Conservation (phyloP, 2,888 invertebrate genomes). For the Fissipunctia ypsillon region DNA sequence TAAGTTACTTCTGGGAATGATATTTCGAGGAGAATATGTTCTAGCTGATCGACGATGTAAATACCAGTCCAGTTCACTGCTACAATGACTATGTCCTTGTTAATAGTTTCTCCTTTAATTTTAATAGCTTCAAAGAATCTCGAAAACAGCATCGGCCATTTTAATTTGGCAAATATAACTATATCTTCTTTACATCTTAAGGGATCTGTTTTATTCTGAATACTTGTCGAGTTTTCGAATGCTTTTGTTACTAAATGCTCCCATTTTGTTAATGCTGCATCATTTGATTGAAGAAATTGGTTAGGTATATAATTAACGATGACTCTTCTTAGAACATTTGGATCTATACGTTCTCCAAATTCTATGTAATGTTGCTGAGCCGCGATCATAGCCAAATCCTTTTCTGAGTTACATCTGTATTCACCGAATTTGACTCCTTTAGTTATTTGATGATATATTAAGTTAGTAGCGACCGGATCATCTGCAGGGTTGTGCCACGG, state of each 20-base stretch:
- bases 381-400: conserved; percentile 96
- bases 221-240: conserved; percentile 93
- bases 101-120: conserved; percentile 92
- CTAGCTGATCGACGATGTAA: conserved; percentile 97
- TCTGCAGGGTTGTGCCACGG: conserved; percentile 97
- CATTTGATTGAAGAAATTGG: conserved; percentile 92
- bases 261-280: conserved; percentile 93
- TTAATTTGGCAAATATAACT: conserved; percentile 96
- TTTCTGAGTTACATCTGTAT: conserved; percentile 95
- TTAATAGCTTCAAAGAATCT: conserved; percentile 98
- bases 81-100: conserved; percentile 95
- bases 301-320: conserved; percentile 96
- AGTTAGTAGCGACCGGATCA: conserved; percentile 95
- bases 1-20: conserved; percentile 96
- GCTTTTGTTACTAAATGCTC: conserved; percentile 93
- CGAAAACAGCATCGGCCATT: conserved; percentile 98
- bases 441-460: conserved; percentile 97
- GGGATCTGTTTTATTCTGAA: conserved; percentile 92
- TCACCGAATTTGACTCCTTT: conserved; percentile 98
- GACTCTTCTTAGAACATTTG: conserved; percentile 92
- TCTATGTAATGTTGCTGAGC: conserved; percentile 98
- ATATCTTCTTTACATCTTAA: conserved; percentile 96
- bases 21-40: conserved; percentile 96
- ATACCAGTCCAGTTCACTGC: conserved; percentile 98
- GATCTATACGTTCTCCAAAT: conserved; percentile 92